Base-by-base conservation (phyloP, 35 echinoderm and acorn worm species). In the Heliocidaris tuberculata region DNA sequence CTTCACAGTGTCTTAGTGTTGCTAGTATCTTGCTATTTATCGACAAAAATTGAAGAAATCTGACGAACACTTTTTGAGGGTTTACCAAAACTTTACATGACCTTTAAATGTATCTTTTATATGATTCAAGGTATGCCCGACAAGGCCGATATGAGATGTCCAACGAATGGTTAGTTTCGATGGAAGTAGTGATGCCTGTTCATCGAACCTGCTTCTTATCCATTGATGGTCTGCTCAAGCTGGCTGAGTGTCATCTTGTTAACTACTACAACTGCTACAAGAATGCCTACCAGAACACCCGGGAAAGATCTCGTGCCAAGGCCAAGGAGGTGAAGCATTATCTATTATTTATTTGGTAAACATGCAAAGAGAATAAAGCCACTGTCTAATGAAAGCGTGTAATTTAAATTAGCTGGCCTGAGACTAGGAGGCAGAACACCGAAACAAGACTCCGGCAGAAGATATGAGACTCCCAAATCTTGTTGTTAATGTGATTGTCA, bases 241-340 rank as follows among this genome's bases (percentile, higher is more conserved):
- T 97, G 32, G 95, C 95, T 16, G 95, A 97, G 87, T 96, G 95
- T 93, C 90, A 97, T 15, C 93, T 97, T n/a, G 6, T 97, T 2
- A 78, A 90, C 56, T 96, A 85, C 70, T 94, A 21, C 48, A 78
- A 96, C 85, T 48, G 27, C 54, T 9, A 86, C 92, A 86, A 86
- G 8, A 32, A 30, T 48, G 70, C 52, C 85, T 93, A 54, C 24
- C 35, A 94, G 32, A 50, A 49, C 35, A 93, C 60, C 35, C 52
- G 90, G 47, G 71, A 93, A 32, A 54, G 92, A 31, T 48, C 24
- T n/a, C 85, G 60, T 13, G 48, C 21, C n/a, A 49, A 56, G 19
- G 42, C 65, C 8, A 88, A 88, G 35, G 93, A 88, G 93, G 92
- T 87, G 70, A 42, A 93, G n/a, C 17, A 31, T 93, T 13, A 93